Percentiles rank a stretch among this genome's conserved stretches.
Conservation (phyloP, 2,888 invertebrate species). For the Mythimna pallens region DNA sequence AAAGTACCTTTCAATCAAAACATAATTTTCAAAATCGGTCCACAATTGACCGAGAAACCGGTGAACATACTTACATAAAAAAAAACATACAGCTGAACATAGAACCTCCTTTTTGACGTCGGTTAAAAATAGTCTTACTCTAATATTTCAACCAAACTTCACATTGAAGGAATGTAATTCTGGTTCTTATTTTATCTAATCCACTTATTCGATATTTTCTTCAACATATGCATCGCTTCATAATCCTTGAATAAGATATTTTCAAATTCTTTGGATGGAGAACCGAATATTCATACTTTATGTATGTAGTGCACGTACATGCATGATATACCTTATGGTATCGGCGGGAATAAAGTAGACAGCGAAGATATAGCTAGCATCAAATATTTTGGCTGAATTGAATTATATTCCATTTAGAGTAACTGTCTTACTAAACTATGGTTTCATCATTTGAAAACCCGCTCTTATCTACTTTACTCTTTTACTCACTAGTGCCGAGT, state of each 20-base stretch:
- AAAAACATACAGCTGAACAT: too few species aligned
- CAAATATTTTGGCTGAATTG: conserved; percentile 11
- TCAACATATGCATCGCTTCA: background rate
- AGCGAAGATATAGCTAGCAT: conserved; percentile 10
- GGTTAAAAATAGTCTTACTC: background rate
- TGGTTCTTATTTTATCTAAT: conserved; percentile 10
- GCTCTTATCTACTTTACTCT: too few species aligned
- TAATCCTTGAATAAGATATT: conserved; percentile 9
- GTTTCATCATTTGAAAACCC: too few species aligned
- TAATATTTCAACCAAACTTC: conserved; percentile 8
- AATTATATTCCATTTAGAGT: conserved; percentile 18
- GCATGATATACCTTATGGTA: conserved; percentile 10
- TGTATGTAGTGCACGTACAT: conserved; percentile 10
- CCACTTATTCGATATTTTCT: conserved; percentile 6
- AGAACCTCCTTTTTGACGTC: too few species aligned
- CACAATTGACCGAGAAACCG: too few species aligned
- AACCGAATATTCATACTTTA: conserved; percentile 20
- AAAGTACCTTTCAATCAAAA: too few species aligned
- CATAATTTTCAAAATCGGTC: too few species aligned
- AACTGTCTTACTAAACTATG: conserved; percentile 11
- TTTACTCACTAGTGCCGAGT: too few species aligned
- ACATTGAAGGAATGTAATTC: conserved; percentile 17
- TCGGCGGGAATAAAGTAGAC: conserved; percentile 23
- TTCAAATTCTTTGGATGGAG: background rate
- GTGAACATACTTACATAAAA: too few species aligned